Base-by-base conservation (phyloP, 2,797 vertebrate genomes). In the Chelidonichthys spinosus region DNA sequence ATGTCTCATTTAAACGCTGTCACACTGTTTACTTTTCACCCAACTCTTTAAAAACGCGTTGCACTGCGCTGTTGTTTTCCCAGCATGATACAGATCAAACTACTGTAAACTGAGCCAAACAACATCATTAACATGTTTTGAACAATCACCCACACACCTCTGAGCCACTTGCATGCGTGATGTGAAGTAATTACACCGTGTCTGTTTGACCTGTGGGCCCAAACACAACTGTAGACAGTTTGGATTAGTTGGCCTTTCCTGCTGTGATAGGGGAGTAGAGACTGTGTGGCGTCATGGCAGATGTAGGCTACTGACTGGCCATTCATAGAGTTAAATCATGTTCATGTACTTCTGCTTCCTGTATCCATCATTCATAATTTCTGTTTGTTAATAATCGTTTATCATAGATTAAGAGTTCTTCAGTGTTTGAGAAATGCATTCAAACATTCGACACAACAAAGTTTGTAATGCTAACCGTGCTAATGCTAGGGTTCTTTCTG, bases 151-250 rank as follows among this genome's bases (percentile, higher is more conserved):
- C 52, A 60, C 72, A 67, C 2, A 60, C 42, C n/a, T 18, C 32
- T n/a, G 17, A 40, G 17, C 6, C 61, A 14, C 42, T 56, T 62
- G 5, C 18, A 35, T 44, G 58, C 71, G 73, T 50, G 46, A 55
- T 70, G 43, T 71, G 39, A 35, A 67, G 35, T 65, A 63, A 77
- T 61, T 53, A 6, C 54, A n/a, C 40, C 66, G 15, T 54, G 61
- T 63, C 72, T 79, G 67, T 90, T 82, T 80, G 47, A 75, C 74
- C 70, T 55, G 56, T 36, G n/a, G 58, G 62, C n/a, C n/a, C 3
- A 67, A 59, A 63, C n/a, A 44, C 59, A 75, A 55, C 59, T 74
- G 78, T 77, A 85, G 78, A 69, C 75, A 37, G 54, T 79, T 85
- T 33, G 72, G 74, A 78, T 88, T 78, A 80, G 79, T 68, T 66